These are phyloP conservation scores for Hanleya hanleyi DNA, from an alignment of 2,888 invertebrate species.

Conservation along the genomic window DNA sequence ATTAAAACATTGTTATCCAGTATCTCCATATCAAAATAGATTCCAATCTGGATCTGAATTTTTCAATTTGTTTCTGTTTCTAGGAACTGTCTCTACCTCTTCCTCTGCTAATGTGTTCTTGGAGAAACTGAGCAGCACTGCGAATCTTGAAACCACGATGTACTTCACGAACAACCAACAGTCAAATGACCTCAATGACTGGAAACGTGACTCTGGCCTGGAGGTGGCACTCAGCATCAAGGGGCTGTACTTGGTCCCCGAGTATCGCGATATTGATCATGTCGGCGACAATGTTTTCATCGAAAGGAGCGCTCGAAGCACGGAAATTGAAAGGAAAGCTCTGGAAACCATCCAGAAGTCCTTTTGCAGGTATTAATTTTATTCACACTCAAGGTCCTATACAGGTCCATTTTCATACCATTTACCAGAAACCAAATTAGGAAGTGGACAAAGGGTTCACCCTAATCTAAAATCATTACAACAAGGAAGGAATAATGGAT, in stretches of 20 bases:
- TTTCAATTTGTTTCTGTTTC: too few relatives aligned
- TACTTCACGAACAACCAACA: constrained; percentile 65
- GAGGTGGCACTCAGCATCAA: constrained; percentile 64
- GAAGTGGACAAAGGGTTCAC: too few relatives aligned
- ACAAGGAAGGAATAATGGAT: too few relatives aligned
- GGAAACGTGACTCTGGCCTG: constrained; percentile 65
- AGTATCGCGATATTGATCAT: constrained; percentile 66
- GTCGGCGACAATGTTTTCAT: constrained; percentile 62
- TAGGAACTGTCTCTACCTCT: not conserved
- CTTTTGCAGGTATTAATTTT: constrained; percentile 69
- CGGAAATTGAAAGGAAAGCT: constrained; percentile 47
- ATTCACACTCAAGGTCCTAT: too few relatives aligned
- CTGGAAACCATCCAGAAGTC: constrained; percentile 49
- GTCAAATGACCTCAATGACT: constrained; percentile 56
- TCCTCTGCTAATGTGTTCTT: constrained; percentile 59
- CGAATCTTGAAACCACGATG: constrained; percentile 57
- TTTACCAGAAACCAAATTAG: too few relatives aligned
- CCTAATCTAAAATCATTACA: too few relatives aligned
- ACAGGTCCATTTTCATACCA: too few relatives aligned
- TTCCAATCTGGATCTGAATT: too few relatives aligned
- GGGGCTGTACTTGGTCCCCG: constrained; percentile 65
- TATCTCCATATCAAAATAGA: too few relatives aligned
- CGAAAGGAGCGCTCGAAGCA: constrained; percentile 38
- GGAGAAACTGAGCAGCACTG: constrained; percentile 60
- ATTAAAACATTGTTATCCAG: too few relatives aligned